A percentile compares a stretch with the other conserved stretches of the same genome.
Evolutionary conservation across 1,140 invertebrate genomes (phyloP).

Genomic region (Drosophila sp.): DNA sequence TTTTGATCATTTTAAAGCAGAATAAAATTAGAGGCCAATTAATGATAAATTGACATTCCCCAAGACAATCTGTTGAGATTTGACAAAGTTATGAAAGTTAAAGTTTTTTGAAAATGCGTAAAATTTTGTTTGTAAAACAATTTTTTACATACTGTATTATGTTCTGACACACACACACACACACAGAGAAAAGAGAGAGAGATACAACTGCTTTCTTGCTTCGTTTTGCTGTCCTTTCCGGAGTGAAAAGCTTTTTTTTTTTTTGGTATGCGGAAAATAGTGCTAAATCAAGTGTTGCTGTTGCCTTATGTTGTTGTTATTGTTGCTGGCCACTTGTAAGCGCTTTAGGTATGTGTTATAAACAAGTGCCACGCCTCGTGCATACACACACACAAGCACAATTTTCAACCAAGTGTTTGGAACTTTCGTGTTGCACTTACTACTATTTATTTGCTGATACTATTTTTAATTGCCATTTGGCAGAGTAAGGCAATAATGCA

Average conservation of each 20-base stretch:
- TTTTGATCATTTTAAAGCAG: no score
- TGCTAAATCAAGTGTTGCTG: constrained; percentile 26
- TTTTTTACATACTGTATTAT: no score
- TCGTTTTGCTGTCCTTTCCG: constrained; percentile 33
- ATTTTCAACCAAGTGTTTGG: not conserved
- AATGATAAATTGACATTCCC: no score
- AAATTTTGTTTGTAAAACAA: no score
- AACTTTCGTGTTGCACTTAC: constrained; percentile 5
- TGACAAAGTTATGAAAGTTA: no score
- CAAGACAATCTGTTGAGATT: no score
- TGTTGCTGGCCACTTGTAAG: constrained; percentile 36
- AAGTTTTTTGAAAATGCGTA: no score
- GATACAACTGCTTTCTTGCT: constrained; percentile 4
- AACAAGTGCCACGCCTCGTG: constrained; percentile 42
- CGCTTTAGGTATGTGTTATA: constrained; percentile 22
- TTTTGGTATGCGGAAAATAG: constrained; percentile 5
- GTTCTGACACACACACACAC: not conserved
- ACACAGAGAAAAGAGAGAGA: not conserved
- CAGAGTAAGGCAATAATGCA: constrained; percentile 10
- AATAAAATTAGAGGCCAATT: no score
- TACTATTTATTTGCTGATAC: constrained; percentile 1
- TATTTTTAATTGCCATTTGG: constrained; percentile 8
- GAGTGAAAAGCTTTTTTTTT: not conserved
- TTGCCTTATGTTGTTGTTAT: constrained; percentile 5
- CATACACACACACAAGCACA: not conserved